These are phyloP conservation scores for Chondrilla cf. caribensis DNA, from an alignment of 37 sponge, comb jelly and placozoan species.

Conservation along the genomic window DNA sequence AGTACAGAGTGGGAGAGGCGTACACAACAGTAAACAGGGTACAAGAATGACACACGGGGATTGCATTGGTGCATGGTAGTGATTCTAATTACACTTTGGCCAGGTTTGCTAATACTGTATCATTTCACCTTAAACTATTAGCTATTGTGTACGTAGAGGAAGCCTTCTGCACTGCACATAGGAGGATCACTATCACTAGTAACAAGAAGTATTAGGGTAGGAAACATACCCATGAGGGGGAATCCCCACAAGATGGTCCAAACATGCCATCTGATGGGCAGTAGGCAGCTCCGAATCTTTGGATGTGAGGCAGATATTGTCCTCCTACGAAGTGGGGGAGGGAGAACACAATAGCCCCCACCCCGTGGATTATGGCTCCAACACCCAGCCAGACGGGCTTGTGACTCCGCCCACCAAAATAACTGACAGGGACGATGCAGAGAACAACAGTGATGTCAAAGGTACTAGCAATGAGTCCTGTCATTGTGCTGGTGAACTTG, in stretches of 20 bases:
- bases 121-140: too few relatives aligned
- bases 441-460: constrained; percentile 63
- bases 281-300: background rate
- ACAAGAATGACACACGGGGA: too few relatives aligned
- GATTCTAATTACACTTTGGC: too few relatives aligned
- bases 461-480: constrained; percentile 58
- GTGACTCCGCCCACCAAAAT: constrained; percentile 80
- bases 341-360: constrained; percentile 66
- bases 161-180: too few relatives aligned
- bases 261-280: background rate
- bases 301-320: constrained; percentile 19
- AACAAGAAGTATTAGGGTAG: too few relatives aligned
- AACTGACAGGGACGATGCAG: constrained; percentile 63
- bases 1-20: too few relatives aligned
- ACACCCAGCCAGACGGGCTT: constrained; percentile 77
- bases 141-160: too few relatives aligned
- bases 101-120: too few relatives aligned
- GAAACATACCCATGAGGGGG: constrained; percentile 23
- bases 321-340: constrained; percentile 73
- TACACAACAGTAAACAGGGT: too few relatives aligned
- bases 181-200: too few relatives aligned
- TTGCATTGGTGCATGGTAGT: too few relatives aligned
- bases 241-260: background rate
- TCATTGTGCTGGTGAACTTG: constrained; percentile 48
- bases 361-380: constrained; percentile 53